These are phyloP conservation scores for Epizoanthus fatuus DNA, from an alignment of 92 coral and sea anemone genomes.

Conservation along the genomic window DNA sequence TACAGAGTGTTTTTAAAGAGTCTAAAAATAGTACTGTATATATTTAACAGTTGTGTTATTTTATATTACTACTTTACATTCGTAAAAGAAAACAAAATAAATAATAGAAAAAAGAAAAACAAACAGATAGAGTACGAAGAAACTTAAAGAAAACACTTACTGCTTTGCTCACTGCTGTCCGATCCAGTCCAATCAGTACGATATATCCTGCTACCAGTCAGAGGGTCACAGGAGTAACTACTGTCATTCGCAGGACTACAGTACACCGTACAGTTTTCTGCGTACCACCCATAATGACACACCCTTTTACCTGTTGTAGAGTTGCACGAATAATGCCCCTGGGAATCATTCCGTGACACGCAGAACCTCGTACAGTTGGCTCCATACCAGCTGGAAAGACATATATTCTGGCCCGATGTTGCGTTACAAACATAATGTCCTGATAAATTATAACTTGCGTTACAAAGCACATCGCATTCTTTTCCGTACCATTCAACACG, in stretches of 20 bases:
- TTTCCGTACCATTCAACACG: conserved; percentile 24
- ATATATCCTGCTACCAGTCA: conserved; percentile 71
- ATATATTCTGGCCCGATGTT: conserved; percentile 32
- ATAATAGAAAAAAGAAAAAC: too few species aligned
- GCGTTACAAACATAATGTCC: conserved; percentile 1
- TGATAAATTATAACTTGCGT: conserved; percentile 2
- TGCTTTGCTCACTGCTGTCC: conserved; percentile 33
- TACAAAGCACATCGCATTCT: conserved; percentile 20
- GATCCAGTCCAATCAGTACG: conserved; percentile 63
- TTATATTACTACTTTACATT: too few species aligned
- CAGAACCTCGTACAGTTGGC: conserved; percentile 69
- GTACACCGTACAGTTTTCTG: conserved; percentile 61
- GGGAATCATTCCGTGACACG: conserved; percentile 41
- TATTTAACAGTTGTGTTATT: too few species aligned
- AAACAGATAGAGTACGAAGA: too few species aligned
- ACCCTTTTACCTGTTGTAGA: conserved; percentile 49
- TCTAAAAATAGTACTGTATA: too few species aligned
- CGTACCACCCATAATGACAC: conserved; percentile 78
- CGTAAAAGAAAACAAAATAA: too few species aligned
- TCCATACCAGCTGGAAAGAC: conserved; percentile 75
- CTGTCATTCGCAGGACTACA: conserved; percentile 71
- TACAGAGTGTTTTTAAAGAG: too few species aligned
- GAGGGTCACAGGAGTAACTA: conserved; percentile 50
- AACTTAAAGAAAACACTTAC: background rate
- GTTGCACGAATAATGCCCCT: conserved; percentile 60